Percentiles rank a stretch among this genome's conserved stretches.
Conservation (phyloP, 2,113 vertebrate genomes). For the Stictonetta naevosa region DNA sequence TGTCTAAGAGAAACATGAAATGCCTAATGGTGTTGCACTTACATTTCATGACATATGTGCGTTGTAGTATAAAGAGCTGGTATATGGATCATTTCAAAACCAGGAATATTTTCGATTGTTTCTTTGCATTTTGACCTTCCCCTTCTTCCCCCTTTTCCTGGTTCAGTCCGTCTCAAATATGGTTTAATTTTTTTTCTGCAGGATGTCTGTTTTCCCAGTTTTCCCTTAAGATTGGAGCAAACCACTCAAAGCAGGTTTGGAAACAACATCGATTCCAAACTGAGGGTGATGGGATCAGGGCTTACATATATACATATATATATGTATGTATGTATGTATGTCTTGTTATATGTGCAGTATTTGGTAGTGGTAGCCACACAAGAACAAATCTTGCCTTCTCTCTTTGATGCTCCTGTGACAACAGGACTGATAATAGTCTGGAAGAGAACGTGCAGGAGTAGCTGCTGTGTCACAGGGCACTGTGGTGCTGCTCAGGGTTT, state of each 20-base stretch:
- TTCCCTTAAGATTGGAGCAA: neutral
- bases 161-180: neutral
- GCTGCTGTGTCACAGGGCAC: fast-evolving
- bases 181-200: neutral
- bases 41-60: neutral
- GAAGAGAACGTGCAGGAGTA: neutral
- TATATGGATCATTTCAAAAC: neutral
- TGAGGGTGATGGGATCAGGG: neutral
- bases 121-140: constrained; percentile 29
- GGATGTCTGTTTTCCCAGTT: neutral
- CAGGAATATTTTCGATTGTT: neutral
- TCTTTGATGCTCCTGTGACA: neutral
- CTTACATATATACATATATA: neutral
- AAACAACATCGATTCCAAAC: neutral
- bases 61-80: neutral
- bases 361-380: neutral
- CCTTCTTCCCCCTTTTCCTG: neutral
- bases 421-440: neutral
- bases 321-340: neutral
- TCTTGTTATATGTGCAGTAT: neutral
- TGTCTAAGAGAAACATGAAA: neutral
- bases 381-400: neutral
- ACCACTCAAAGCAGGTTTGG: neutral
- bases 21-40: neutral
- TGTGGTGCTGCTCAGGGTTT: neutral